These are phyloP conservation scores for Poecilia latipinna DNA, from an alignment of 2,113 vertebrate species.

Conservation along the genomic window DNA sequence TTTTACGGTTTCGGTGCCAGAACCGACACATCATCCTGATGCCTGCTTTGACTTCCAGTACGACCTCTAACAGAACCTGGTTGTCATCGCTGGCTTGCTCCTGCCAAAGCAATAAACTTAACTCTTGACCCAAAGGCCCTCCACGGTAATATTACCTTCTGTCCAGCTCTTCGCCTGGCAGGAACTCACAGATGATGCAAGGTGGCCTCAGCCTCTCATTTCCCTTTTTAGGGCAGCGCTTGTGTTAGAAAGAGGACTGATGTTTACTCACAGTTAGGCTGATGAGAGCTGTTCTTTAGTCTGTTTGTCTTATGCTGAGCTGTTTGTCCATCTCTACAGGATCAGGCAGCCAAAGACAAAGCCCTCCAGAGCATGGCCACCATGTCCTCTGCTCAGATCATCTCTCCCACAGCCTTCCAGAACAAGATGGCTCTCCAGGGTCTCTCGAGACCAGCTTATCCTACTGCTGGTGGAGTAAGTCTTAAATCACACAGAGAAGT, in stretches of 20 bases:
- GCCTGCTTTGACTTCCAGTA: conserved; percentile 44
- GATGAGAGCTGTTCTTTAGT: conserved; percentile 40
- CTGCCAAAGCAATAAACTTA: conserved; percentile 79
- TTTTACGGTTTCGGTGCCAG: conserved; percentile 13
- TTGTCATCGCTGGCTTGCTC: conserved; percentile 71
- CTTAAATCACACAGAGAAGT: neutral
- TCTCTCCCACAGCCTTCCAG: conserved; percentile 93
- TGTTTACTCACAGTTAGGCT: conserved; percentile 46
- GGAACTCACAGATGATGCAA: conserved; percentile 61
- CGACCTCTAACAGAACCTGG: conserved; percentile 73
- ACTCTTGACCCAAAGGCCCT: conserved; percentile 72
- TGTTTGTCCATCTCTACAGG: conserved; percentile 75
- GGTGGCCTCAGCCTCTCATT: conserved; percentile 47
- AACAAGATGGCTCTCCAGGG: conserved; percentile 91
- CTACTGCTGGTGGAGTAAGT: conserved; percentile 91
- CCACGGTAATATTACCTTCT: conserved; percentile 71
- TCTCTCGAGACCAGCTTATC: conserved; percentile 86
- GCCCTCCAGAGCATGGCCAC: conserved; percentile 95
- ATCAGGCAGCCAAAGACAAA: conserved; percentile 98
- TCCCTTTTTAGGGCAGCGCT: conserved; percentile 63
- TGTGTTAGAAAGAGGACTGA: conserved; percentile 25
- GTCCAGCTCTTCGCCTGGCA: conserved; percentile 51
- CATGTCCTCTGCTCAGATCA: conserved; percentile 96
- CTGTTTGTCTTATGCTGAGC: conserved; percentile 37
- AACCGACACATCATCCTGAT: conserved; percentile 31